These are phyloP conservation scores for Tenrec ecaudatus DNA, from an alignment of 2,113 vertebrate species.

Conservation along the genomic window DNA sequence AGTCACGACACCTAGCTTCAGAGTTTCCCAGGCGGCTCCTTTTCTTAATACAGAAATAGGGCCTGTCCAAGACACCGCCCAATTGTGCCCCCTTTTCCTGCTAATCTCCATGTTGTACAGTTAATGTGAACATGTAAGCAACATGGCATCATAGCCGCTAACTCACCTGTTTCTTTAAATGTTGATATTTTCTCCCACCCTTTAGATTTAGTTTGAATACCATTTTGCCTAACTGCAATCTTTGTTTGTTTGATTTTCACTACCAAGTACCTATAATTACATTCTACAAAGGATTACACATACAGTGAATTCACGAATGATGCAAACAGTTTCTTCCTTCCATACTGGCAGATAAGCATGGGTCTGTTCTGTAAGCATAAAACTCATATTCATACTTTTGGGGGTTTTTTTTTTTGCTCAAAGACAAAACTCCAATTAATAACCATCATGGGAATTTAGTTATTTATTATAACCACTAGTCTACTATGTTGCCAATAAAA, in stretches of 20 bases:
- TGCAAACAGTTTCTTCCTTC: too few relatives aligned
- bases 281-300: too few relatives aligned
- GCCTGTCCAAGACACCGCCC: background rate
- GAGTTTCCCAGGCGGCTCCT: background rate
- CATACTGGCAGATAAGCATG: too few relatives aligned
- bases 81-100: background rate
- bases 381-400: too few relatives aligned
- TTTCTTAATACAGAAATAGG: background rate
- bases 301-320: too few relatives aligned
- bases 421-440: too few relatives aligned
- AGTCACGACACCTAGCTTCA: background rate
- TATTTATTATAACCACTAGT: too few relatives aligned
- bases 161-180: background rate
- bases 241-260: background rate
- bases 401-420: too few relatives aligned
- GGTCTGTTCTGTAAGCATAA: too few relatives aligned
- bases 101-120: background rate
- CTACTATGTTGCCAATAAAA: too few relatives aligned
- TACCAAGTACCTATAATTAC: too few relatives aligned
- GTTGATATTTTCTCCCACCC: background rate
- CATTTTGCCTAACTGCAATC: conserved; percentile 65
- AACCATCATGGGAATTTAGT: too few relatives aligned
- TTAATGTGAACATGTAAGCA: background rate
- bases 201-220: conserved; percentile 37
- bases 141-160: background rate